These are phyloP conservation scores for Abrostola tripartita DNA, from an alignment of 2,888 invertebrate genomes.

Conservation along the genomic window DNA sequence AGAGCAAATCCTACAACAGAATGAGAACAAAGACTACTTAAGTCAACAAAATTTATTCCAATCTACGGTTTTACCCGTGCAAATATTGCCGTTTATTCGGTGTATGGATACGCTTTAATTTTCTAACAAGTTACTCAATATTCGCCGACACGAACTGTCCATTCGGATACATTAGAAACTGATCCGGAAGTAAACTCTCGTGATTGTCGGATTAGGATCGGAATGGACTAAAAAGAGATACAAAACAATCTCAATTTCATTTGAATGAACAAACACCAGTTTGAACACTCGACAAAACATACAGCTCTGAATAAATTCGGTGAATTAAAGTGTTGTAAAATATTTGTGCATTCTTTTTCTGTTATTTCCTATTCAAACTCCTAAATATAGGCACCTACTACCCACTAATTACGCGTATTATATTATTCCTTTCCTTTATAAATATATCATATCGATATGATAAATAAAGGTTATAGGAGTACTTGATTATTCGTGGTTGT, in stretches of 20 bases:
- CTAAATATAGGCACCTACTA: no score
- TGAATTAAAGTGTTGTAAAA: not conserved
- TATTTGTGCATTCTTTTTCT: not conserved
- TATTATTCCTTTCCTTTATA: no score
- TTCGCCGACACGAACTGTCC: constrained; percentile 82
- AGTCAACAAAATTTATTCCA: constrained; percentile 74
- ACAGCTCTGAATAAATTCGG: constrained; percentile 8
- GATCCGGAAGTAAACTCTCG: constrained; percentile 76
- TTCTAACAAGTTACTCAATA: constrained; percentile 65
- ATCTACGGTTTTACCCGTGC: constrained; percentile 55
- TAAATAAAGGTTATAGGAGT: no score
- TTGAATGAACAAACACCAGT: constrained; percentile 55
- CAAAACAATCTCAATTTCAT: constrained; percentile 57
- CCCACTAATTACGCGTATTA: no score
- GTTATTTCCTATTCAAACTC: no score
- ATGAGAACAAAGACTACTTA: constrained; percentile 75
- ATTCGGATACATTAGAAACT: constrained; percentile 73
- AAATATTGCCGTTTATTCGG: constrained; percentile 35
- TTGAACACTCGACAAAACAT: constrained; percentile 23
- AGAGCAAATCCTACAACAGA: constrained; percentile 65
- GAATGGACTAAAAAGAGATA: constrained; percentile 66
- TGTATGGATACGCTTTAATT: constrained; percentile 41
- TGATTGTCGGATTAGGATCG: constrained; percentile 76
- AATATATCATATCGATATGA: no score
- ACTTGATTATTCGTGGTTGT: no score